Percentiles rank a stretch among this genome's conserved stretches.
Evolutionary conservation across 2,888 invertebrate genomes (phyloP).

Genomic region (Ferdinandea cuprea): DNA sequence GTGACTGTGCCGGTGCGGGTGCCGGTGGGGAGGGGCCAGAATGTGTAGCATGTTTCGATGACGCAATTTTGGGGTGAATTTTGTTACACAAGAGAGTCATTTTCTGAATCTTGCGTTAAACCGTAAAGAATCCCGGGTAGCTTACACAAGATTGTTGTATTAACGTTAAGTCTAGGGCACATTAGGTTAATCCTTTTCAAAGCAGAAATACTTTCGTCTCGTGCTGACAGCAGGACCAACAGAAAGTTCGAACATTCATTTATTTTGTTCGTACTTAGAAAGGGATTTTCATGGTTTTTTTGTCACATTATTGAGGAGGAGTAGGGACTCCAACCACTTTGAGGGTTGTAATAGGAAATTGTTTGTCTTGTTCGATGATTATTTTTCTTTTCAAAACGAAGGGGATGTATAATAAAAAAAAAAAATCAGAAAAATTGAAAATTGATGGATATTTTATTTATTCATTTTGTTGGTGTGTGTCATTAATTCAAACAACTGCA

Average conservation of each 20-base stretch:
- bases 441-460: constrained; percentile 71
- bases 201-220: constrained; percentile 32
- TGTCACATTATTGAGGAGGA: constrained; percentile 22
- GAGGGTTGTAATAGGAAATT: constrained; percentile 61
- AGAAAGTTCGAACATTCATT: constrained; percentile 38
- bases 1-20: neutral
- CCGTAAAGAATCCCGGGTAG: constrained; percentile 19
- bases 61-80: constrained; percentile 12
- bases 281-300: constrained; percentile 36
- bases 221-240: neutral
- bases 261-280: constrained; percentile 14
- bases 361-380: constrained; percentile 68
- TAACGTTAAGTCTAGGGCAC: constrained; percentile 61
- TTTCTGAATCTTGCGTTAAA: constrained; percentile 7
- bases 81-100: constrained; percentile 12
- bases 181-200: constrained; percentile 69
- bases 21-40: neutral
- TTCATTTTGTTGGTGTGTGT: constrained; percentile 41
- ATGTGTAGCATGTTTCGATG: constrained; percentile 1
- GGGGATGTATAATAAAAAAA: constrained; percentile 9
- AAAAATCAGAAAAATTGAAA: constrained; percentile 29
- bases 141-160: constrained; percentile 56
- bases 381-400: constrained; percentile 54
- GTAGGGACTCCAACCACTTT: constrained; percentile 6
- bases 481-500: constrained; percentile 44